These are phyloP conservation scores for Papilio dardanus DNA, from an alignment of 1,140 invertebrate genomes.

Conservation along the genomic window DNA sequence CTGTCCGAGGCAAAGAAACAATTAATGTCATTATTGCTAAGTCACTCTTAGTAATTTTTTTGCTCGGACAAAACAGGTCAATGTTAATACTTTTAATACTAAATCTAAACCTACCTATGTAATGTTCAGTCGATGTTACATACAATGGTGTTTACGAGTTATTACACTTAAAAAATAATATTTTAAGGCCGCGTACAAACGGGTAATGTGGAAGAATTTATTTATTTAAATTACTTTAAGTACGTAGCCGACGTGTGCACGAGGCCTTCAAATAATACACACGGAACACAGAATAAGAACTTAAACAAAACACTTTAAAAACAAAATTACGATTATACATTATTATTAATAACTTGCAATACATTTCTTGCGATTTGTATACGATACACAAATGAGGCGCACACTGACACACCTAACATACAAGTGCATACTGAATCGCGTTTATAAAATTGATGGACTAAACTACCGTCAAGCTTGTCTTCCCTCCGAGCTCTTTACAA, in stretches of 20 bases:
- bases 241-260: constrained; percentile 47
- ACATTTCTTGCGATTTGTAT: constrained; percentile 65
- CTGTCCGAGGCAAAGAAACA: background rate
- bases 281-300: constrained; percentile 52
- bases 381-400: constrained; percentile 64
- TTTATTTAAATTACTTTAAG: constrained; percentile 42
- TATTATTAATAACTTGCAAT: constrained; percentile 70
- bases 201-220: constrained; percentile 45
- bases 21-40: background rate
- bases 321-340: constrained; percentile 46
- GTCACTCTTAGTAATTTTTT: background rate
- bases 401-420: constrained; percentile 57
- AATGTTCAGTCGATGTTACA: constrained; percentile 82
- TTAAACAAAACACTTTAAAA: constrained; percentile 42
- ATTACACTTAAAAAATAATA: constrained; percentile 56
- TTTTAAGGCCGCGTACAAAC: constrained; percentile 52
- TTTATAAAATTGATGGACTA: constrained; percentile 56
- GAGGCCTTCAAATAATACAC: constrained; percentile 42
- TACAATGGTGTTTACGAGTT: constrained; percentile 77
- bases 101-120: constrained; percentile 68
- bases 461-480: constrained; percentile 52
- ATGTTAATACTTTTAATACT: constrained; percentile 50
- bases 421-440: constrained; percentile 58
- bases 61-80: background rate
- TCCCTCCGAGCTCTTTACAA: constrained; percentile 11